Base-by-base conservation (phyloP, 2,797 vertebrate genomes). In the Sebastes steindachneri region DNA sequence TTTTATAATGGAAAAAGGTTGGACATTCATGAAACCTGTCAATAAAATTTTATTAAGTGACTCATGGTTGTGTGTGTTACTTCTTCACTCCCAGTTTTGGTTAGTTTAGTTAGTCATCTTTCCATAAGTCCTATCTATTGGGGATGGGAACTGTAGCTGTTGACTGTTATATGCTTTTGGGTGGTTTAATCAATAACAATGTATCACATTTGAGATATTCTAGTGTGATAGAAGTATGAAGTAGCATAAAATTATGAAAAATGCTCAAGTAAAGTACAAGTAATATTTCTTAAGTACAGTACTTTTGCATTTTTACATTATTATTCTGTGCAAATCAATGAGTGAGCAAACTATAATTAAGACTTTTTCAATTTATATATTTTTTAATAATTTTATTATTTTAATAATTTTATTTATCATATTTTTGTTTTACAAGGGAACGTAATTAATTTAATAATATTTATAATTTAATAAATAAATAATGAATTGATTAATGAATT, bases 11-110 rank as follows among this genome's bases (percentile, higher is more conserved):
- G 71, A 78, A 75, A 81, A 89, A 88, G 25, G 12, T 65, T 85
- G 67, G 82, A 89, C 65, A 41, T 81, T 88, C 55, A 87, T 84
- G 35, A 82, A 83, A 84, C 29, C 2, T 63, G 87, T 77, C 69
- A 77, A 91, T 88, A 86, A 93, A 90, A 89, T 88, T 89, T 82
- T 88, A 87, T 80, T 64, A 87, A 76, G 68, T 81, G 67, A 90
- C 41, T 77, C 25, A 1, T 26, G n/a, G 31, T 57, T 69, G 48
- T 73, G 73, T 72, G 73, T 72, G 73, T 82, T 63, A 28, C 2
- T 68, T 66, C 1, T 58, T 71, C 33, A 26, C 31, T 68, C 17
- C 1, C 21, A 28, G 15, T 25, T 71, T 60, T 66, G 17, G 41
- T 45, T 9, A 21, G 5, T 73, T 33, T 12, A 53, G 15, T 57